These are phyloP conservation scores for Xiphophorus couchianus DNA, from an alignment of 2,113 vertebrate genomes.

Conservation along the genomic window DNA sequence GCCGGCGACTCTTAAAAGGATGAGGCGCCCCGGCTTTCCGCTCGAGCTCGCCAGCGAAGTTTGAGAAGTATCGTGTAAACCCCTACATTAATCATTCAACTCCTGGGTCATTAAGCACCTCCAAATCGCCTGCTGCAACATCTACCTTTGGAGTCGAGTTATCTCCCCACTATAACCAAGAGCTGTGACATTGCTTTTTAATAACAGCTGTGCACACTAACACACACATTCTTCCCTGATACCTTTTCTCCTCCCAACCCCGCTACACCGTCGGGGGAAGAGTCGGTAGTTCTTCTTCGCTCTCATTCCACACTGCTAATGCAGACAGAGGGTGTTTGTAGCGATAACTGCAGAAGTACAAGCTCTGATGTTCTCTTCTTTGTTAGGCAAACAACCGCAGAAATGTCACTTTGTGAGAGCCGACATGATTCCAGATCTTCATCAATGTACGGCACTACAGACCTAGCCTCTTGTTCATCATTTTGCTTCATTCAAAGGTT, in stretches of 20 bases:
- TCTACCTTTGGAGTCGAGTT: slow-evolving; percentile 57
- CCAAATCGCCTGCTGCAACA: slow-evolving; percentile 58
- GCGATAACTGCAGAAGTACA: slow-evolving; percentile 22
- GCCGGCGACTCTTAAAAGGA: slow-evolving; percentile 50
- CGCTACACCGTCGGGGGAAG: background rate
- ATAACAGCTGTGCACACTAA: slow-evolving; percentile 32
- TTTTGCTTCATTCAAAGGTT: no score
- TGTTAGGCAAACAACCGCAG: slow-evolving; percentile 8
- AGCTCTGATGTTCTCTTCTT: slow-evolving; percentile 17
- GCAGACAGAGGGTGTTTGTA: slow-evolving; percentile 33
- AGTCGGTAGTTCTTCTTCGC: background rate
- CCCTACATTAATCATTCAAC: slow-evolving; percentile 69
- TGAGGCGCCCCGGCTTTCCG: slow-evolving; percentile 41
- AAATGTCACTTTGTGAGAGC: slow-evolving; percentile 33
- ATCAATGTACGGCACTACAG: background rate
- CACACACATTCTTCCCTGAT: background rate
- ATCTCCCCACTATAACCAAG: slow-evolving; percentile 52
- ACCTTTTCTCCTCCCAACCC: background rate
- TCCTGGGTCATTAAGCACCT: slow-evolving; percentile 66
- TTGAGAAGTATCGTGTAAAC: slow-evolving; percentile 57
- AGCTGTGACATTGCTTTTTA: slow-evolving; percentile 60
- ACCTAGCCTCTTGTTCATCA: no score
- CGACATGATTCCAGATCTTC: slow-evolving; percentile 22
- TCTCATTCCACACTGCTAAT: slow-evolving; percentile 21
- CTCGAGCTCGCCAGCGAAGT: slow-evolving; percentile 30